Conservation (phyloP, 1,140 invertebrate genomes). For the Aporrectodea caliginosa region DNA sequence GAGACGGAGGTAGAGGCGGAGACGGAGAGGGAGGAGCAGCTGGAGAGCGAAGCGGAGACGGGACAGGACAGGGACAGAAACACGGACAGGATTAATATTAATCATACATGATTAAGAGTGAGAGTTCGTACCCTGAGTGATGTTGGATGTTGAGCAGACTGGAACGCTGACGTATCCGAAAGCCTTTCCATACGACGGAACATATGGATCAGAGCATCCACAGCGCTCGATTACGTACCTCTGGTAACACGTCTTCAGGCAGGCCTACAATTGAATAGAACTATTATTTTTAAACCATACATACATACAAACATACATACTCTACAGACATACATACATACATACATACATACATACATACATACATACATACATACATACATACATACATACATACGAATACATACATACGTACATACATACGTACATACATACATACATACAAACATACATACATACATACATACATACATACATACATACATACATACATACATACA, state of each 20-base stretch:
- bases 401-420: neutral
- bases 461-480: neutral
- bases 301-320: neutral
- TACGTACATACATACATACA: neutral
- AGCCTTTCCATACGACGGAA: neutral
- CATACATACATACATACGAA: neutral
- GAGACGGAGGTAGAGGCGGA: too few relatives aligned
- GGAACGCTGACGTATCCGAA: neutral
- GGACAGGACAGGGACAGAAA: too few relatives aligned
- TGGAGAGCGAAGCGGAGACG: too few relatives aligned
- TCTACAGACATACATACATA: neutral
- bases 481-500: neutral
- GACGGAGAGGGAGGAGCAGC: too few relatives aligned
- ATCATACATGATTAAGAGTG: too few relatives aligned
- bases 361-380: neutral
- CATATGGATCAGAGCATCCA: neutral
- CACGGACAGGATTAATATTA: too few relatives aligned
- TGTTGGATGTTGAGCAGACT: neutral
- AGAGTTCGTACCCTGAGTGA: neutral
- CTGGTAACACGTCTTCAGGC: slow-evolving; percentile 9
- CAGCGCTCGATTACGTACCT: neutral
- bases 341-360: neutral
- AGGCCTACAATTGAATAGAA: too few relatives aligned
- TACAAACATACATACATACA: neutral
- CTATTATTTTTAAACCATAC: neutral